These are phyloP conservation scores for Drosophila rhopaloa DNA, from an alignment of 1,140 invertebrate genomes.

Conservation along the genomic window DNA sequence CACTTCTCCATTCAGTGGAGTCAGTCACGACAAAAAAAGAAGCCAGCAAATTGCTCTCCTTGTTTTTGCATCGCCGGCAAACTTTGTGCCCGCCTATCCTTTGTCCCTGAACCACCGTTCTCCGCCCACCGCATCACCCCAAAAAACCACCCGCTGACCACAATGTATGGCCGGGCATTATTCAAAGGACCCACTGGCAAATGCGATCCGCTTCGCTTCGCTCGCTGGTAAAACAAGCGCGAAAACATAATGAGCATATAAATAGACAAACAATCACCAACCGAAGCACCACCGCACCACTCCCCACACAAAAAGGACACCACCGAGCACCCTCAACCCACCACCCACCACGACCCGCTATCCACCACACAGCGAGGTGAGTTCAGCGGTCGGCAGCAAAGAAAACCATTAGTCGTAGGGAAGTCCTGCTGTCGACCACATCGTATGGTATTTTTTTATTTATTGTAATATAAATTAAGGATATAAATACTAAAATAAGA, in stretches of 20 bases:
- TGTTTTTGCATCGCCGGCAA: constrained; percentile 41
- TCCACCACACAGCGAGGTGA: constrained; percentile 32
- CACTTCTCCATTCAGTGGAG: constrained; percentile 15
- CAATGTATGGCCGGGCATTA: constrained; percentile 70
- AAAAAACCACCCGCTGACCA: constrained; percentile 33
- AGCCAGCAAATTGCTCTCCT: constrained; percentile 50
- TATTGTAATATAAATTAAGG: not conserved
- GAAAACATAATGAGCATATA: constrained; percentile 78
- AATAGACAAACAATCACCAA: constrained; percentile 71
- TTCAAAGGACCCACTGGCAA: constrained; percentile 49
- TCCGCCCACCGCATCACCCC: not conserved
- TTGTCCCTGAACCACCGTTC: constrained; percentile 5
- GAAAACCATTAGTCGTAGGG: constrained; percentile 11
- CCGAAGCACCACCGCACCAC: constrained; percentile 11
- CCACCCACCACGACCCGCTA: constrained; percentile 3
- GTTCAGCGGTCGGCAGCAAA: not conserved
- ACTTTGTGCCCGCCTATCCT: constrained; percentile 30
- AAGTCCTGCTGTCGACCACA: constrained; percentile 3
- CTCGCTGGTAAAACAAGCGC: constrained; percentile 69
- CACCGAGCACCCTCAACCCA: not conserved
- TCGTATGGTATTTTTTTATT: not conserved
- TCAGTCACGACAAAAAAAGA: constrained; percentile 24
- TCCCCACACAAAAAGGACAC: not conserved
- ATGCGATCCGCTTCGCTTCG: constrained; percentile 31
- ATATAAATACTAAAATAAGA: not conserved